phyloP scores from a whole-genome alignment of 2,797 vertebrate genomes.

The Myripristis murdjan region DNA sequence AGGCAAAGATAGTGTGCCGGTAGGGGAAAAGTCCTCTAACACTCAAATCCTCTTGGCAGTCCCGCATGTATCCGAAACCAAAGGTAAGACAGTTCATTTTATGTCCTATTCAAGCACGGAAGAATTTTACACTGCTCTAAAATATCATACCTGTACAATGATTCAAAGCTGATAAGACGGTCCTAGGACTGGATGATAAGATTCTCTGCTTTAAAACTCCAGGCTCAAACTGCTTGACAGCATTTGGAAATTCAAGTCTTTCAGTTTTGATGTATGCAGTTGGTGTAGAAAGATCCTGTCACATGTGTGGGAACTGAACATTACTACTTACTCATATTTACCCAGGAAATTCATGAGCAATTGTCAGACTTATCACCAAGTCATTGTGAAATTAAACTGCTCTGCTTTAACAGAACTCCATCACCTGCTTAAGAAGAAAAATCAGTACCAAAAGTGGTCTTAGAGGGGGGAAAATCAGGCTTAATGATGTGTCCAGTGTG shows the following conservation, averaged over 20 bases:
- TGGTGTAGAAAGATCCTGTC: background rate
- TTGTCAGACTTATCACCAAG: background rate
- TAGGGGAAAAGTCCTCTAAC: conserved; percentile 1
- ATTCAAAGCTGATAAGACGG: too few relatives aligned
- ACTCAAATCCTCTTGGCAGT: too few relatives aligned
- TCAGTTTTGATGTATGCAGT: too few relatives aligned
- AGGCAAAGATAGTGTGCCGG: background rate
- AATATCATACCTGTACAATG: background rate
- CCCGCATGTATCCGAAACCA: background rate
- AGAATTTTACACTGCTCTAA: background rate
- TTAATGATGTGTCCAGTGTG: background rate
- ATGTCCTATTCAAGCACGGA: background rate
- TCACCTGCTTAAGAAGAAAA: background rate
- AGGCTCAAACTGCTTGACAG: too few relatives aligned
- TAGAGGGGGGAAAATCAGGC: conserved; percentile 3
- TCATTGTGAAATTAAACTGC: background rate
- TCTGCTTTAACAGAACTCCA: background rate
- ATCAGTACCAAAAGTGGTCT: background rate
- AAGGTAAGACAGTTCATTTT: background rate
- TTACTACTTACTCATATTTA: background rate
- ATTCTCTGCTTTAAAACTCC: background rate
- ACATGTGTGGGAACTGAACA: background rate
- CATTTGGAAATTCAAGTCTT: too few relatives aligned
- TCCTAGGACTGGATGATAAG: too few relatives aligned
- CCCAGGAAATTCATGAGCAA: too few relatives aligned